A percentile compares a stretch with the other conserved stretches of the same genome.
Evolutionary conservation across 2,888 invertebrate species (phyloP).

Genomic region (Plemyria rubiginata): DNA sequence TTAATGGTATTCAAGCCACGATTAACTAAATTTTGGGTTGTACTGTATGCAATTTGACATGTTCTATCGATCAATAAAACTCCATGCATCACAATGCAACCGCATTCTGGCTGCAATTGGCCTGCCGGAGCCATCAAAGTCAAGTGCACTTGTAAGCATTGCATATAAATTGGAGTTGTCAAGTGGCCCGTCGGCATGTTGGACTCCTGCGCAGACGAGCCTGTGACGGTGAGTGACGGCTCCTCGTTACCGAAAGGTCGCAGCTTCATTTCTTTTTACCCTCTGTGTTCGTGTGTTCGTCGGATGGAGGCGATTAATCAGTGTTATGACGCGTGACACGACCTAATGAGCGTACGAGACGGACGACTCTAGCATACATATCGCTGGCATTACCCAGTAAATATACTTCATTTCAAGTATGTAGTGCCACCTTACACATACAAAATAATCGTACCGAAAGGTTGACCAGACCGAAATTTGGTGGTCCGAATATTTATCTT

Average conservation of each 20-base stretch:
- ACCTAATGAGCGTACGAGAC: constrained; percentile 63
- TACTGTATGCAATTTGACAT: background rate
- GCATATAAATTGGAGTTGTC: constrained; percentile 77
- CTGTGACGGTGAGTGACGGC: constrained; percentile 70
- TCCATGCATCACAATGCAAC: constrained; percentile 4
- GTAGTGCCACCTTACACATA: constrained; percentile 13
- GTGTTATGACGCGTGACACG: constrained; percentile 76
- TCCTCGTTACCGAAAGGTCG: constrained; percentile 79
- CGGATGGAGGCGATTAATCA: constrained; percentile 77
- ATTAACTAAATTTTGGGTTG: background rate
- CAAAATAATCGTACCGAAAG: constrained; percentile 10
- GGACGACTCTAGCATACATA: constrained; percentile 46
- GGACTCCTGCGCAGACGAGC: constrained; percentile 39
- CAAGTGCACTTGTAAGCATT: constrained; percentile 54
- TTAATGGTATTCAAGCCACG: background rate
- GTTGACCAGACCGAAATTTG: constrained; percentile 23
- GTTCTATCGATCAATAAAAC: background rate
- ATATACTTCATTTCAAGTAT: constrained; percentile 27
- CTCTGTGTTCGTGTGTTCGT: constrained; percentile 54
- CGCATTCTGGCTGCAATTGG: constrained; percentile 3
- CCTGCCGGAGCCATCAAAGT: constrained; percentile 30
- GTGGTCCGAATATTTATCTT: constrained; percentile 45
- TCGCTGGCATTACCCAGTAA: constrained; percentile 44
- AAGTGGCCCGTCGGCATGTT: constrained; percentile 49
- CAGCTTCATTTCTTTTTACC: constrained; percentile 65